Evolutionary conservation across 2,113 vertebrate genomes (phyloP), one percentile per base, ranked within the genome.

Genomic region (Corydoras maculifer): DNA sequence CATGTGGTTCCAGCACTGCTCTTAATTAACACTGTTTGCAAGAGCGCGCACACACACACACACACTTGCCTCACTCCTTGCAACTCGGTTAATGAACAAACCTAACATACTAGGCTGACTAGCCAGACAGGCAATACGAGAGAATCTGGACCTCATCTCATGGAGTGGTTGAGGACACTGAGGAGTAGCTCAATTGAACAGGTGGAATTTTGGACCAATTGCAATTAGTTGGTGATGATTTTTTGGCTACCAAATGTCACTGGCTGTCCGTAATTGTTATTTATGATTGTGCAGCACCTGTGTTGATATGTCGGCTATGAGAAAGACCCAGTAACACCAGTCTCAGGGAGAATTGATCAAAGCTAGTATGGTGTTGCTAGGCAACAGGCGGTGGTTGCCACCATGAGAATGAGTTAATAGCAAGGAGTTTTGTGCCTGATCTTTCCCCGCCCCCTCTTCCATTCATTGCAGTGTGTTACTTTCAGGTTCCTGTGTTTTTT

Each of bases 361-460:
- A 35, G 48, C 62, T 65, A 35, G 55, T 49, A 71, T 49, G 35
- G 50, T 62, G 78, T 80, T 82, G 76, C 80, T 73, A 77, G 72
- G 76, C 69, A 78, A 82, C 78, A 69, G 57, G 62, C 68, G 54
- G 63, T 51, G 35, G 58, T 55, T 67, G 75, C 72, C 75, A 64
- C 61, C n/a, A 48, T 73, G 43, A 50, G 18, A 69, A 68, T 68
- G 48, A 61, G 71, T 66, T 75, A 66, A 75, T 60, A 63, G 65
- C 73, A 58, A 75, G 65, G 69, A 72, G 70, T 69, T 67, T 72
- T 72, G 70, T 32, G 5, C 29, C 58, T 55, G 30, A 18, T 51
- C 55, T 59, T 76, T 58, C 68, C 18, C 14, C 65, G n/a, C 32
- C 48, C 51, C 15, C 25, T 66, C 62, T 65, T 59, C 65, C 74